Evolutionary conservation across 2,113 vertebrate species (phyloP).

Genomic region (Oncorhynchus mykiss): DNA sequence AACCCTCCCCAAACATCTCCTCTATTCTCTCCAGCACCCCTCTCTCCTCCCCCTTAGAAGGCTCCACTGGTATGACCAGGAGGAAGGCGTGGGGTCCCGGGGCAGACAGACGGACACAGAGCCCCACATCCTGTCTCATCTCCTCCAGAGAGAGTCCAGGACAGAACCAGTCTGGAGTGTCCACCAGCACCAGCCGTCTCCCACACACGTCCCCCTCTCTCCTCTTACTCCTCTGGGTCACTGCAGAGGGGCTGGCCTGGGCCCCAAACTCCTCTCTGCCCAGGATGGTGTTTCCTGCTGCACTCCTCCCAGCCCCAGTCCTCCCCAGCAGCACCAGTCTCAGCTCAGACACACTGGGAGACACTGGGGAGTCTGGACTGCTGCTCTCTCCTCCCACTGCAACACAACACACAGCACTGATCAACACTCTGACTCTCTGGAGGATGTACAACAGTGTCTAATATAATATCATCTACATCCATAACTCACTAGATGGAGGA

Average conservation of each 20-base stretch:
- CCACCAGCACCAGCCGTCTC: slow-evolving; percentile 23
- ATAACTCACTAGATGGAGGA: too few relatives aligned
- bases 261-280: slow-evolving; percentile 24
- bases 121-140: slow-evolving; percentile 9
- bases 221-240: slow-evolving; percentile 11
- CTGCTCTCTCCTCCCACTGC: too few relatives aligned
- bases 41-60: not conserved
- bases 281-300: slow-evolving; percentile 43
- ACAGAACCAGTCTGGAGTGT: slow-evolving; percentile 30
- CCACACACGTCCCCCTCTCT: slow-evolving; percentile 14
- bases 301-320: slow-evolving; percentile 36
- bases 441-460: too few relatives aligned
- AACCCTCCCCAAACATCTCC: slow-evolving; percentile 24
- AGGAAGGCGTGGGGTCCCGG: slow-evolving; percentile 21
- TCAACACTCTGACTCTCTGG: too few relatives aligned
- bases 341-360: not conserved
- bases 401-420: too few relatives aligned
- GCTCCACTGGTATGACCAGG: slow-evolving; percentile 17
- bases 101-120: slow-evolving; percentile 12
- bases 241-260: not conserved
- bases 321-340: slow-evolving; percentile 6
- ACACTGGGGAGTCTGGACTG: too few relatives aligned
- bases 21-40: not conserved
- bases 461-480: too few relatives aligned
- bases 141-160: not conserved